Base-by-base conservation (phyloP, 2,113 vertebrate species). In the Zonotrichia leucophrys region DNA sequence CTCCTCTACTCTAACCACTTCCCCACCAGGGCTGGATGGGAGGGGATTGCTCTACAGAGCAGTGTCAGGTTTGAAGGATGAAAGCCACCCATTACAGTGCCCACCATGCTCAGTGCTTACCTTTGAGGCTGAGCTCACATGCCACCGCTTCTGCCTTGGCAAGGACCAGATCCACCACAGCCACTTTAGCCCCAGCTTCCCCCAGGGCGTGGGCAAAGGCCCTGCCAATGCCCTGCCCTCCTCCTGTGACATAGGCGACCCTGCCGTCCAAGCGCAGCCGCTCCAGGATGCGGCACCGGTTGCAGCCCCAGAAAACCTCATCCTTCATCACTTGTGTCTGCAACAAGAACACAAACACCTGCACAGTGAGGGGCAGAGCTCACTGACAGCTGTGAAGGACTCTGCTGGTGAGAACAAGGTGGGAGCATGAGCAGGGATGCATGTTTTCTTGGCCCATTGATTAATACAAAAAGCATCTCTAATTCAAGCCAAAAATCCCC, bases 161-260 rank as follows among this genome's bases (percentile, higher is more conserved):
- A 35, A 94, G 94, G 79, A 97, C 97, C 83, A 98, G 47, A 79
- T 98, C 98, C n/a, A 98, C 96, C 3, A 98, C 78, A 0, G 98
- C 98, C 10, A 99, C 97, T 84, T 98, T 98, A 9, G 98, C 98
- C 35, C 98, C 98, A 0, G 98, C 98, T 94, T 98, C 98, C 10
- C 98, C 98, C 77, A 98, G 52, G 0, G 98, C 98, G 0, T 98
- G 98, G 46, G 98, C 98, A 24, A 98, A 98, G 14, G 97, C 98
- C 80, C 98, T 97, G 46, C 98, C 98, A 15, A 98, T 98, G 7
- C 98, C 98, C 90, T 98, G 98, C 20, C 98, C 98, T 10, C 95
- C 98, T 0, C 98, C 98, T 0, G 98, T 98, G 75, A 98, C 97
- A 0, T 98, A 98, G 47, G 98, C 98, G 56, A 98, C 98, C 94